phyloP scores from a whole-genome alignment of 2,113 vertebrate species.

The Oreotrochilus melanogaster region DNA sequence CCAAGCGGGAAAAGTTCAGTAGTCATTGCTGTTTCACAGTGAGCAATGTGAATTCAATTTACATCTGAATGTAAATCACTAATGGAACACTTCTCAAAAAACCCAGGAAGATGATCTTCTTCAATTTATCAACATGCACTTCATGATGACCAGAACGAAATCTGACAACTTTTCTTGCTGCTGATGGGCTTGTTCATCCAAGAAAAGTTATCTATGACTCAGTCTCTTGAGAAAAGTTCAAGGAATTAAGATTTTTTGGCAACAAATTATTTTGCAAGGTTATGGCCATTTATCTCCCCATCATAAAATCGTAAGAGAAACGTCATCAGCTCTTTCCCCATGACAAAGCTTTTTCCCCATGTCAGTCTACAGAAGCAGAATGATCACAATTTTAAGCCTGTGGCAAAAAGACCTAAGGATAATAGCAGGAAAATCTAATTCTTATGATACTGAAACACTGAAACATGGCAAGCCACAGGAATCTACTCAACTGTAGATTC shows the following conservation, averaged over 20 bases:
- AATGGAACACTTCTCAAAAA: background rate
- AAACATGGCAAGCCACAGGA: background rate
- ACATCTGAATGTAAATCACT: background rate
- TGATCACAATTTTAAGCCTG: background rate
- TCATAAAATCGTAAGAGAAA: background rate
- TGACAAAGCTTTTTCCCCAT: background rate
- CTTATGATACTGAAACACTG: background rate
- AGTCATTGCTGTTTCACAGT: background rate
- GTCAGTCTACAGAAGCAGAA: background rate
- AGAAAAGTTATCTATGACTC: background rate
- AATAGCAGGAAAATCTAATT: background rate
- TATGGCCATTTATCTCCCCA: fast-evolving
- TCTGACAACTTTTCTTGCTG: background rate
- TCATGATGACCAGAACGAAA: background rate
- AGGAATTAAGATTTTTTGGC: background rate
- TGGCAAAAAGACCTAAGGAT: background rate
- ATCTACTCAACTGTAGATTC: background rate
- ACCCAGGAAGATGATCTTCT: background rate
- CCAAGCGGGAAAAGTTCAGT: background rate
- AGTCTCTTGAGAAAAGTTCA: background rate
- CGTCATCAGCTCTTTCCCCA: background rate
- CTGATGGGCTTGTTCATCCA: background rate
- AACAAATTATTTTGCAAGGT: background rate
- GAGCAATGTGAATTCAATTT: background rate
- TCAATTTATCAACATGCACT: background rate